These are phyloP conservation scores for Pseudolaguvia tuberculata DNA, from an alignment of 2,113 vertebrate genomes.

Conservation along the genomic window DNA sequence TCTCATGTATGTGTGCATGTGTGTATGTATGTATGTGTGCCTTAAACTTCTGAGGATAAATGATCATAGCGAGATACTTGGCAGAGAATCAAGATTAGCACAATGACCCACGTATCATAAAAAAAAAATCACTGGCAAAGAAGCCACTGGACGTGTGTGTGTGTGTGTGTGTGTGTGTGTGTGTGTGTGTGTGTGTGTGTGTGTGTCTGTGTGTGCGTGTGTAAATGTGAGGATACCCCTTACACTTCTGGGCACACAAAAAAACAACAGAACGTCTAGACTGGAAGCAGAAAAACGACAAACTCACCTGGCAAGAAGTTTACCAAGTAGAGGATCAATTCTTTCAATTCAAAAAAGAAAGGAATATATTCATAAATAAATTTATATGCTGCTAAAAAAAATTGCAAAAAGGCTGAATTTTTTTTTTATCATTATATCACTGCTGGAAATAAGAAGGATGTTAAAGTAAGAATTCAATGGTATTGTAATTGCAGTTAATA, in stretches of 20 bases:
- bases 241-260: background rate
- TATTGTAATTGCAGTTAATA: background rate
- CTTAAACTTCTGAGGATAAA: conserved; percentile 66
- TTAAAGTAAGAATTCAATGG: background rate
- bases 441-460: no score
- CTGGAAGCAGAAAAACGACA: background rate
- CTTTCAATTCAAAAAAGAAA: background rate
- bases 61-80: conserved; percentile 72
- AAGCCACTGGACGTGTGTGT: conserved; percentile 40
- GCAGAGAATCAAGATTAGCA: conserved; percentile 70
- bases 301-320: background rate
- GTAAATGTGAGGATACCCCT: conserved; percentile 1
- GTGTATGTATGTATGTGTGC: conserved; percentile 18
- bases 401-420: no score
- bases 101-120: conserved; percentile 67
- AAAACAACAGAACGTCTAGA: background rate
- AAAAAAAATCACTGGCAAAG: conserved; percentile 56
- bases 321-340: background rate
- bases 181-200: conserved; percentile 7
- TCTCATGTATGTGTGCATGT: conserved; percentile 9
- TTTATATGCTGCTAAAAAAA: no score
- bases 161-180: conserved; percentile 18
- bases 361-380: background rate
- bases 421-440: background rate
- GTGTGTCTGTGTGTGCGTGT: background rate